Base-by-base conservation (phyloP, 2,888 invertebrate genomes). In the Drosophila limbata region DNA sequence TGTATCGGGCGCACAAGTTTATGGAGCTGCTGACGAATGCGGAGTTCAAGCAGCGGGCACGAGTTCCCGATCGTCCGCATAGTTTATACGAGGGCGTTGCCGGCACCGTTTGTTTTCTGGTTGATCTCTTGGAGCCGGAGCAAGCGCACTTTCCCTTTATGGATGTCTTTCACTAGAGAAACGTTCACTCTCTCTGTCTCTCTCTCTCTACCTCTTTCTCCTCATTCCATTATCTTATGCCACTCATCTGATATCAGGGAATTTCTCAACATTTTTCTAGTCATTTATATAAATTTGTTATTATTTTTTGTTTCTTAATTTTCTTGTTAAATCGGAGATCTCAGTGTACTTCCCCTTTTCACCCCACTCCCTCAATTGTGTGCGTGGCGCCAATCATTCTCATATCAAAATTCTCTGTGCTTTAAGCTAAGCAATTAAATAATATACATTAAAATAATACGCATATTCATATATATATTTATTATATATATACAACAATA, bases 1-100 rank as follows among this genome's bases (percentile, higher is more conserved):
- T 96, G n/a, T 93, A 96, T 84, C 93, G 96, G 81, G 97, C 97
- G 1, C 93, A 94, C 57, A 94, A 94, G 80, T 98, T 97, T 93
- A 96, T 96, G 56, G 94, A 95, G 68, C 96, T 97, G 90, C 93
- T 98, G 92, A 94, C 94, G 17, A 93, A 93, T 11, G 93, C 95
- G 0, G 94, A 95, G 78, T 97, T 96, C 90, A 92, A 94, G 72
- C 93, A 93, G 65, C 94, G 94, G 72, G 95, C 97, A 0, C 94
- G 96, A 44, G 94, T 94, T 13, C 98, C 98, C 0, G 98, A 98
- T 91, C 94, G 94, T 79, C 97, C 97, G 0, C 96, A 95, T 88
- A 97, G 96, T 89, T 93, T 98, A 79, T 92, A 95, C 92, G 98
- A 98, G 93, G 98, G 98, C 1, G 94, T 95, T 61, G 96, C 97